Percentiles rank a stretch among this genome's conserved stretches.
These are phyloP conservation scores for Thera britannica DNA, from an alignment of 2,888 invertebrate species.

Conservation along the genomic window DNA sequence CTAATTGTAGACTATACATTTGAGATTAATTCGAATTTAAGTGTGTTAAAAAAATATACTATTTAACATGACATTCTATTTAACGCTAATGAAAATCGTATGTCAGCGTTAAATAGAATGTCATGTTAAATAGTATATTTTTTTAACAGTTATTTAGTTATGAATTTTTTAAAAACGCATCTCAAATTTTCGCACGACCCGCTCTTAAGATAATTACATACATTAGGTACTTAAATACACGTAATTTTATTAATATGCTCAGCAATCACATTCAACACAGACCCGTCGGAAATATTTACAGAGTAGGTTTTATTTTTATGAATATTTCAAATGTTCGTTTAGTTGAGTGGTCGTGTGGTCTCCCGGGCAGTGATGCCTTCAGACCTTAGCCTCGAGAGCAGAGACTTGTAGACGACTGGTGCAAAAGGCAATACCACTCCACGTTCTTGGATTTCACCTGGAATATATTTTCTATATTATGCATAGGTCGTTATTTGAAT, in stretches of 20 bases:
- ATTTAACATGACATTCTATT: too few species aligned
- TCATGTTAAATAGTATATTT: too few species aligned
- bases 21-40: too few species aligned
- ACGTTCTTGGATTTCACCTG: slow-evolving; percentile 97
- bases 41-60: too few species aligned
- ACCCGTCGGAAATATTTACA: slow-evolving; percentile 31
- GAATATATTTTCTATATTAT: slow-evolving; percentile 26
- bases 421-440: slow-evolving; percentile 97
- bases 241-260: slow-evolving; percentile 4
- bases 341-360: slow-evolving; percentile 69
- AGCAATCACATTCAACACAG: slow-evolving; percentile 12
- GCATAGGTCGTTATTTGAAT: too few species aligned
- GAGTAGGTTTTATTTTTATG: slow-evolving; percentile 7
- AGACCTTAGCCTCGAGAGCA: slow-evolving; percentile 92
- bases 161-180: too few species aligned
- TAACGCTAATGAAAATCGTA: too few species aligned
- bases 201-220: slow-evolving; percentile 4
- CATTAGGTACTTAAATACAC: background rate
- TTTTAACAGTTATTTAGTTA: too few species aligned
- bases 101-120: too few species aligned
- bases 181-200: too few species aligned
- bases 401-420: slow-evolving; percentile 96
- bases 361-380: slow-evolving; percentile 90
- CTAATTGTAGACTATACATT: too few species aligned
- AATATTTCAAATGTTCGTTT: slow-evolving; percentile 2